Conservation (phyloP, 2,113 vertebrate genomes). For the Erpornis zantholeuca region DNA sequence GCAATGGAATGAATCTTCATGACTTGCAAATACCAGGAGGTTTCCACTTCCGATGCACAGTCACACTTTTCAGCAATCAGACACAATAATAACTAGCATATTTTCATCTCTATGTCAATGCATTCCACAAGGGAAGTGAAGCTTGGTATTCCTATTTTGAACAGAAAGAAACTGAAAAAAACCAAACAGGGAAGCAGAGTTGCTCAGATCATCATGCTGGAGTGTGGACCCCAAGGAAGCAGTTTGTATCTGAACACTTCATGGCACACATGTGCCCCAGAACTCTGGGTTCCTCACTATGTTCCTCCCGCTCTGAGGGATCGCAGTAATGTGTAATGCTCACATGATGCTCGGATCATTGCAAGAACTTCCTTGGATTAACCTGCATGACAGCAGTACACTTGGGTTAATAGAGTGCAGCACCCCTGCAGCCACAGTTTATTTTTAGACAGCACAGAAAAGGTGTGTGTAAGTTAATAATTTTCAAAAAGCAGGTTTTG, state of each 20-base stretch:
- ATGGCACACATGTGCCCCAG: too few species aligned
- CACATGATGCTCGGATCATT: neutral
- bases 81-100: neutral
- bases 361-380: neutral
- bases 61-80: neutral
- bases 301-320: neutral
- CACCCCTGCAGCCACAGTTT: neutral
- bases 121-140: neutral
- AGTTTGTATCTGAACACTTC: neutral
- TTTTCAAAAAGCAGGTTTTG: neutral
- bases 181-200: fast-evolving
- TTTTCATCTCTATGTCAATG: neutral
- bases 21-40: neutral
- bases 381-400: neutral
- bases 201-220: neutral
- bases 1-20: neutral
- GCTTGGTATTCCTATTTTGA: neutral
- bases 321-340: neutral
- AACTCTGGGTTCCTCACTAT: neutral
- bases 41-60: neutral
- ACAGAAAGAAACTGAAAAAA: neutral
- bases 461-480: fast-evolving
- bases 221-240: neutral
- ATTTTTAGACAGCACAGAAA: neutral
- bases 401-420: neutral